Evolutionary conservation across 37 sponge, comb jelly and placozoan species (phyloP).

Genomic region (Diacarnus erythraeanus): DNA sequence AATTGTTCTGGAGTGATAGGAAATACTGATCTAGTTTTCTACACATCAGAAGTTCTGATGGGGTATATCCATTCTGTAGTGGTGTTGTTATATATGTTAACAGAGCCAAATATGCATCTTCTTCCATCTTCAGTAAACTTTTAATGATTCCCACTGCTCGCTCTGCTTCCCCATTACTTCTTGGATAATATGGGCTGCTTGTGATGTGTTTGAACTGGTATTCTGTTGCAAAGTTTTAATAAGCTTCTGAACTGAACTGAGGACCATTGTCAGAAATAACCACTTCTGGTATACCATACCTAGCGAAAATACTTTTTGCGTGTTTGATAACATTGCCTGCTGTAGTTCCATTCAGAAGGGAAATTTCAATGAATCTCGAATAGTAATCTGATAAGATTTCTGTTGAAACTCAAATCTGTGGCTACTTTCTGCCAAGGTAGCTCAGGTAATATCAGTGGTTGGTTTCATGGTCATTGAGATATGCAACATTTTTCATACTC

Average conservation of each 20-base stretch:
- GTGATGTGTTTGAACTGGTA: conserved; percentile 53
- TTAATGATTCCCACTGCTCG: conserved; percentile 45
- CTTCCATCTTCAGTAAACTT: conserved; percentile 47
- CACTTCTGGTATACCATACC: conserved; percentile 57
- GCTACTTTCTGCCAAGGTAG: conserved; percentile 65
- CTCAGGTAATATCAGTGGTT: conserved; percentile 17
- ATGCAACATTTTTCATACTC: too few species aligned
- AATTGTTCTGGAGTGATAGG: too few species aligned
- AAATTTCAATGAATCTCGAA: conserved; percentile 58
- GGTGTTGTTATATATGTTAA: too few species aligned
- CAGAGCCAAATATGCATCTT: too few species aligned
- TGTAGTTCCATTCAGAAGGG: conserved; percentile 5
- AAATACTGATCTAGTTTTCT: too few species aligned
- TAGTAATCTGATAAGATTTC: conserved; percentile 58
- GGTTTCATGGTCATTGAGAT: too few species aligned
- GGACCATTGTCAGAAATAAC: conserved; percentile 79
- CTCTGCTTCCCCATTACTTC: conserved; percentile 74
- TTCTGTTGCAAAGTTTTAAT: conserved; percentile 20
- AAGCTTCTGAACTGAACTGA: conserved; percentile 39
- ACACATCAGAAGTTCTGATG: too few species aligned
- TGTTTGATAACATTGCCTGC: conserved; percentile 30
- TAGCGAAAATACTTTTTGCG: conserved; percentile 52
- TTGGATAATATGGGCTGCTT: conserved; percentile 55
- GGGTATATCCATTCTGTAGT: too few species aligned
- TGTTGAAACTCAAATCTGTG: conserved; percentile 55